A percentile compares a stretch with the other conserved stretches of the same genome.
These are phyloP conservation scores for Drosophila mimica DNA, from an alignment of 2,888 invertebrate genomes.

Conservation along the genomic window DNA sequence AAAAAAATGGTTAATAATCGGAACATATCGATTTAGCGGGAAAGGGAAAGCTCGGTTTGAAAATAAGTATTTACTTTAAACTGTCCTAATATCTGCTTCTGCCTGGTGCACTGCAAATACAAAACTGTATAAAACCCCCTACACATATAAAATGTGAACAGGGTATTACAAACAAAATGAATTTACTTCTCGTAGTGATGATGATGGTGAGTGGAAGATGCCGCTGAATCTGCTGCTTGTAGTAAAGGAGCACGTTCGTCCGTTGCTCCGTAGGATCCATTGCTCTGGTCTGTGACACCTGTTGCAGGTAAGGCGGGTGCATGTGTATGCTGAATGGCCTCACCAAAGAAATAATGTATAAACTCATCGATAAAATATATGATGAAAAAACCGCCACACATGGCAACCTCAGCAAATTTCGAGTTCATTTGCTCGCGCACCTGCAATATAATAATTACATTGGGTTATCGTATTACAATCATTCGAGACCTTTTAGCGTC, in stretches of 20 bases:
- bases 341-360: slow-evolving; percentile 89
- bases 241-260: slow-evolving; percentile 64
- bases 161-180: not conserved
- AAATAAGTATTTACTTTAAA: not conserved
- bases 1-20: too few species aligned
- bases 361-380: slow-evolving; percentile 91
- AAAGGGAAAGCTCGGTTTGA: too few species aligned
- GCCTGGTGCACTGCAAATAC: not conserved
- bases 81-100: not conserved
- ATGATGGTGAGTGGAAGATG: slow-evolving; percentile 5
- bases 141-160: not conserved
- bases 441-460: slow-evolving; percentile 55
- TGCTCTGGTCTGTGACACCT: slow-evolving; percentile 18
- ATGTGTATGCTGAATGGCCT: slow-evolving; percentile 81
- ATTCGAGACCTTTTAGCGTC: slow-evolving; percentile 14
- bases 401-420: slow-evolving; percentile 88
- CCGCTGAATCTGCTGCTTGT: not conserved
- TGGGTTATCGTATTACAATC: slow-evolving; percentile 18
- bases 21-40: too few species aligned
- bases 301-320: slow-evolving; percentile 15
- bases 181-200: slow-evolving; percentile 43
- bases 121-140: not conserved
- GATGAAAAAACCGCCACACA: slow-evolving; percentile 90
- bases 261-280: slow-evolving; percentile 70
- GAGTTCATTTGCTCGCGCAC: slow-evolving; percentile 87